Base-by-base conservation (phyloP, 2,113 vertebrate species). In the Ariopsis seemanni region DNA sequence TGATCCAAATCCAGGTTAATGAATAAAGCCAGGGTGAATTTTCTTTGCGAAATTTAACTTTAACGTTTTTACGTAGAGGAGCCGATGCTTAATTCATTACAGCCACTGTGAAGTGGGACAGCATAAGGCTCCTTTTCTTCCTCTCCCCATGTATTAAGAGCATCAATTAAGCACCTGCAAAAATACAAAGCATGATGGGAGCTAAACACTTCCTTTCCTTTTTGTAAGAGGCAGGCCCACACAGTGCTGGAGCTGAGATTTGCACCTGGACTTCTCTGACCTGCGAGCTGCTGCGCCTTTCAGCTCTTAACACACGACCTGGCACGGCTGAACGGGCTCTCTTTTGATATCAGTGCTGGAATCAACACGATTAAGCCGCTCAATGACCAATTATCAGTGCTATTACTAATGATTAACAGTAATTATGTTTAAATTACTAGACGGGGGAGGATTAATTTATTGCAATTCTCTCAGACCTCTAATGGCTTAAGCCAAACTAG, bases 91-190 rank as follows among this genome's bases (percentile, higher is more conserved):
- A 71, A 86, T 78, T 86, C 84, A 65, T 89, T 74, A 86, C 88
- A 71, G 75, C 72, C 86, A 83, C 83, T 57, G 85, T 81, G 78
- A 87, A 88, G 85, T 85, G 58, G 82, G 71, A 87, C 74, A 52
- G 88, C 86, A 55, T 83, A 86, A 90, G 80, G 87, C 65, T 71
- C 50, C 48, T 53, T 71, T 67, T 89, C 86, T 85, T 78, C 74
- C 65, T 74, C 86, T 90, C 90, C 86, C 72, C 84, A 88, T 82
- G 83, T 89, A 88, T 87, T 87, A 84, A 85, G 88, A 83, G 84
- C 84, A 86, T 90, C 89, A 92, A 90, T 91, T 91, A 91, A 88
- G 84, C 92, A 92, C 92, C 92, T 92, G 92, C 92, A 79, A 82
- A 82, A 87, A 89, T 86, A 90, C 89, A 90, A 92, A 92, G 86